phyloP scores from a whole-genome alignment of 2,888 invertebrate species.

The Drosophila anomalipes region DNA sequence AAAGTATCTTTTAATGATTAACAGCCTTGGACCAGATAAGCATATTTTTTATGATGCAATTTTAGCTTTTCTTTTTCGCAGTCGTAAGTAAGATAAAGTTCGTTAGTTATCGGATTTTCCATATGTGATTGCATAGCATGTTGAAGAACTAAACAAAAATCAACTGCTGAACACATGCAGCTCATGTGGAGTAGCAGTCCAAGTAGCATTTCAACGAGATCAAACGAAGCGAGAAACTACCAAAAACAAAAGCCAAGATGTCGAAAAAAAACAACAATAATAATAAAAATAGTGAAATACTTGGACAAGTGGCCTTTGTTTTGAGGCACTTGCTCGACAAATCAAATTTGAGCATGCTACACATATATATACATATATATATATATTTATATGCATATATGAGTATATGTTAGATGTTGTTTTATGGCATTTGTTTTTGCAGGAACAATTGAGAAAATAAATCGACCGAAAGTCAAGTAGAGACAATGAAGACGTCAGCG shows the following conservation, averaged over 20 bases:
- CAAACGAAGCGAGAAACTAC: conserved; percentile 58
- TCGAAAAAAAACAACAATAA: conserved; percentile 15
- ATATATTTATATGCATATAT: conserved; percentile 12
- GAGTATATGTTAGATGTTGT: conserved; percentile 6
- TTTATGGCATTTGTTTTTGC: conserved; percentile 67
- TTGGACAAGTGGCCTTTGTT: conserved; percentile 57
- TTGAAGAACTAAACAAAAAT: conserved; percentile 7
- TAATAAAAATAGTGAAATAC: conserved; percentile 32
- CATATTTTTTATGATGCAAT: neutral
- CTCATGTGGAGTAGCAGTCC: conserved; percentile 44
- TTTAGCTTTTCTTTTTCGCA: neutral
- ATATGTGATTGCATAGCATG: conserved; percentile 12
- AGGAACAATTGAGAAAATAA: conserved; percentile 76
- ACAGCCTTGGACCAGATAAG: neutral
- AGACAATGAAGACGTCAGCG: conserved; percentile 80
- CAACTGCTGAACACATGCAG: conserved; percentile 48
- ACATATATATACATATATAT: conserved; percentile 9
- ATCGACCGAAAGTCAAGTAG: conserved; percentile 76
- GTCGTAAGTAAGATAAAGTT: neutral
- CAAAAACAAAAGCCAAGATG: conserved; percentile 38
- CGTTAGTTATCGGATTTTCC: neutral
- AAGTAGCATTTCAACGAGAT: conserved; percentile 37
- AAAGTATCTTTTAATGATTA: neutral
- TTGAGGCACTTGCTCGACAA: conserved; percentile 56
- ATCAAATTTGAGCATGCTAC: conserved; percentile 46